Evolutionary conservation across 1,140 invertebrate species (phyloP).

Genomic region (Ostrea edulis): DNA sequence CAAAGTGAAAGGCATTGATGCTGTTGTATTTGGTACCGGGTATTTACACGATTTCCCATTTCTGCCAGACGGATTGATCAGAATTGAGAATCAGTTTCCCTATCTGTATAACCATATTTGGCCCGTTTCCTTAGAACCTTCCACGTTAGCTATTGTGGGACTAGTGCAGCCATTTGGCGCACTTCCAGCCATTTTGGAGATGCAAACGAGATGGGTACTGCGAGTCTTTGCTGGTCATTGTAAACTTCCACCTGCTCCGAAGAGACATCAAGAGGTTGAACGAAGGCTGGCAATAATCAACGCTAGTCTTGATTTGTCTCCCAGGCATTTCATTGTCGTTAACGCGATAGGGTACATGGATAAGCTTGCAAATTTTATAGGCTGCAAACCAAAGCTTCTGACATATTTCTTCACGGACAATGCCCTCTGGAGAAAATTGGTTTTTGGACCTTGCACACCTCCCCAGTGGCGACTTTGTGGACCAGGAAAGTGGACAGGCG

Average conservation of each 20-base stretch:
- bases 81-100: conserved; percentile 72
- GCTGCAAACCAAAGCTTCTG: conserved; percentile 59
- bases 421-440: conserved; percentile 56
- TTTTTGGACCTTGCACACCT: conserved; percentile 77
- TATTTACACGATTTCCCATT: conserved; percentile 69
- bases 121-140: conserved; percentile 73
- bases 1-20: conserved; percentile 66
- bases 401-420: conserved; percentile 58
- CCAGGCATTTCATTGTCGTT: conserved; percentile 58
- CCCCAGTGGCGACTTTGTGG: conserved; percentile 80
- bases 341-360: conserved; percentile 62
- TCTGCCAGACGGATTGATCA: conserved; percentile 63
- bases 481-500: conserved; percentile 78
- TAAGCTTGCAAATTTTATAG: conserved; percentile 55
- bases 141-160: conserved; percentile 80
- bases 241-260: conserved; percentile 45
- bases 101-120: conserved; percentile 81
- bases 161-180: conserved; percentile 81
- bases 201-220: conserved; percentile 79
- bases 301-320: conserved; percentile 58
- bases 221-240: conserved; percentile 58
- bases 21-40: conserved; percentile 69
- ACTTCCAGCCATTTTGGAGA: conserved; percentile 80
- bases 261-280: conserved; percentile 50
- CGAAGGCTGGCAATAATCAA: conserved; percentile 55